These are phyloP conservation scores for Thalassophryne amazonica DNA, from an alignment of 2,797 vertebrate species.

Conservation along the genomic window DNA sequence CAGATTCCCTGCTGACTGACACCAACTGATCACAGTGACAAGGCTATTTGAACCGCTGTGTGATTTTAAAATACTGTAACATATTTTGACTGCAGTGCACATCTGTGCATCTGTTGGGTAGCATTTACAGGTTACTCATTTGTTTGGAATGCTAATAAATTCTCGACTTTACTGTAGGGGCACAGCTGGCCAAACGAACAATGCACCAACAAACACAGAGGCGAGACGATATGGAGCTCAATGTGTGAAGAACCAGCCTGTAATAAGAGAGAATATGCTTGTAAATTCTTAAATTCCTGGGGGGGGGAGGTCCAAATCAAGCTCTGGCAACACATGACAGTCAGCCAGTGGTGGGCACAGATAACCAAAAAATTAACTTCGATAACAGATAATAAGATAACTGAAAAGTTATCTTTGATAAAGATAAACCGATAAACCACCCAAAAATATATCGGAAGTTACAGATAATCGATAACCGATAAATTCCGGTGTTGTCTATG, in stretches of 20 bases:
- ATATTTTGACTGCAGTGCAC: slow-evolving; percentile 24
- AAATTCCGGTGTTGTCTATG: no score
- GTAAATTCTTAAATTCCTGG: slow-evolving; percentile 74
- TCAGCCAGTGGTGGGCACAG: no score
- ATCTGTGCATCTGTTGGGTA: not conserved
- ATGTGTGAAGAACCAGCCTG: slow-evolving; percentile 52
- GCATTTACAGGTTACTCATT: slow-evolving; percentile 54
- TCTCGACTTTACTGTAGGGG: slow-evolving; percentile 57
- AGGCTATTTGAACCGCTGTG: not conserved
- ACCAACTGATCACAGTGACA: not conserved
- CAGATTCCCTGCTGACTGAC: no score
- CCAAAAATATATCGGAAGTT: no score
- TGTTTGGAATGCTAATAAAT: slow-evolving; percentile 79
- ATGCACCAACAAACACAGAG: slow-evolving; percentile 58
- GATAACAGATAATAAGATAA: no score
- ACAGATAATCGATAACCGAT: no score
- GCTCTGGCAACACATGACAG: slow-evolving; percentile 43
- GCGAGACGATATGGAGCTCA: slow-evolving; percentile 54
- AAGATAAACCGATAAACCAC: no score
- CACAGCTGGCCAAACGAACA: slow-evolving; percentile 75
- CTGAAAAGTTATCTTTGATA: no score
- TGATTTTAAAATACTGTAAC: slow-evolving; percentile 13
- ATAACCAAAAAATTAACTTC: no score
- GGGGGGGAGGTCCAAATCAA: slow-evolving; percentile 42
- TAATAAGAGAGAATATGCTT: slow-evolving; percentile 63